Percentiles rank a stretch among this genome's conserved stretches.
Conservation (phyloP, 2,888 invertebrate species). For the Noctua janthina region DNA sequence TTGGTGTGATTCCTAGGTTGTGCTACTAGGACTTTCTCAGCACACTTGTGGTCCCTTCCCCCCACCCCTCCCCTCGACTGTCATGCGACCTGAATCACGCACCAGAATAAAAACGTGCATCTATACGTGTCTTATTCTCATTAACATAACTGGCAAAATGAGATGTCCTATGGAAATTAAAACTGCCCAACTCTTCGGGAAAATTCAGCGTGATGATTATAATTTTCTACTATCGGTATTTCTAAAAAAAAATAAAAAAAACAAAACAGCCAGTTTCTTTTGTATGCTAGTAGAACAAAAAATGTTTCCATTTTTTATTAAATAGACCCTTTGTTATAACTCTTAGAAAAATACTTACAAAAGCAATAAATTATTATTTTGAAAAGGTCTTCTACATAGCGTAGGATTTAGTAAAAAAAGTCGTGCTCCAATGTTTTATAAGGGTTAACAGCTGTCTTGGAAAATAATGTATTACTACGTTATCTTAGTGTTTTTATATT, state of each 20-base stretch:
- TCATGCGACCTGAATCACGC: too few relatives aligned
- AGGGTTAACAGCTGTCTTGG: conserved; percentile 11
- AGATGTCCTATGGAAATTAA: too few relatives aligned
- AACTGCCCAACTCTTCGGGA: too few relatives aligned
- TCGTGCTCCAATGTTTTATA: conserved; percentile 12
- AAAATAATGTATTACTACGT: conserved; percentile 20
- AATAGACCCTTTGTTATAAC: neutral
- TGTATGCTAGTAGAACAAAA: neutral
- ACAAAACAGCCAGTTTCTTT: neutral
- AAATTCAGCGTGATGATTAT: neutral
- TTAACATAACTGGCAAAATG: too few relatives aligned
- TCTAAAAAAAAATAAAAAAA: neutral
- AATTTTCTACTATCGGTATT: neutral
- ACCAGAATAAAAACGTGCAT: too few relatives aligned
- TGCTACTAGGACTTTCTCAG: too few relatives aligned
- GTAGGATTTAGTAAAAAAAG: neutral
- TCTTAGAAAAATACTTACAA: conserved; percentile 1
- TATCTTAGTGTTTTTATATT: conserved; percentile 11
- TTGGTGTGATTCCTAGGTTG: too few relatives aligned
- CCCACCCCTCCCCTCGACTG: too few relatives aligned
- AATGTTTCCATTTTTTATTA: neutral
- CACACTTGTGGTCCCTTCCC: too few relatives aligned
- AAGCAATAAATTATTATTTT: conserved; percentile 4
- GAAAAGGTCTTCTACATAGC: neutral
- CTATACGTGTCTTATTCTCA: too few relatives aligned